A percentile compares a stretch with the other conserved stretches of the same genome.
phyloP scores from a whole-genome alignment of 1,140 invertebrate genomes.

The Probaryconus sp. region DNA sequence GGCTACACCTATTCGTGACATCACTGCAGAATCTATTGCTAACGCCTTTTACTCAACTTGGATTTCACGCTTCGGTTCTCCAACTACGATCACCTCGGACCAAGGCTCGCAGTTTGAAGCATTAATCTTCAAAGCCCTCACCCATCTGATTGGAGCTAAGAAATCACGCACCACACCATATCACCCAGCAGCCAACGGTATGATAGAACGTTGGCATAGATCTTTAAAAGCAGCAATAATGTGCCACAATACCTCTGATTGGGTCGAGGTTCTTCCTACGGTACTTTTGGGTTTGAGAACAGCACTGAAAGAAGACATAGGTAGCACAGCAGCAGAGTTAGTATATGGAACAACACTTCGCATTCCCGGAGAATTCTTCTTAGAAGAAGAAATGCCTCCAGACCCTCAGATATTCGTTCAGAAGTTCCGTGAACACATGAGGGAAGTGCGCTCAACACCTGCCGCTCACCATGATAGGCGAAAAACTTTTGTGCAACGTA shows the following conservation, averaged over 20 bases:
- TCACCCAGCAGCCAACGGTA: conserved; percentile 64
- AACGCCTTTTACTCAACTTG: conserved; percentile 59
- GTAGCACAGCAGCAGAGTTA: conserved; percentile 67
- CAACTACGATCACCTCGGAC: conserved; percentile 64
- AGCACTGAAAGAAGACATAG: conserved; percentile 65
- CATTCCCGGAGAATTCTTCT: conserved; percentile 63
- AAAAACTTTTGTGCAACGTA: no score
- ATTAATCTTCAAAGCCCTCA: conserved; percentile 22
- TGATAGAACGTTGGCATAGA: conserved; percentile 67
- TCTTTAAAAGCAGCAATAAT: conserved; percentile 68
- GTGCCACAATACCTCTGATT: conserved; percentile 61
- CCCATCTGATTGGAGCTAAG: conserved; percentile 12
- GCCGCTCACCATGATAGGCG: neutral
- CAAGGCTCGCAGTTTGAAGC: conserved; percentile 62
- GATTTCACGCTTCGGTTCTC: conserved; percentile 63
- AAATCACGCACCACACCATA: no score
- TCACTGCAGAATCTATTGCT: conserved; percentile 54
- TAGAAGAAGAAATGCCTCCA: conserved; percentile 22
- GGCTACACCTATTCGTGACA: conserved; percentile 48
- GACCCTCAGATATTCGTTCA: conserved; percentile 26
- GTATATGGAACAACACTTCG: conserved; percentile 67
- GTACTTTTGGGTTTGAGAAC: conserved; percentile 56
- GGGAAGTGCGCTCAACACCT: neutral
- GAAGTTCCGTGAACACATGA: conserved; percentile 29
- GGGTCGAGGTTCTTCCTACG: conserved; percentile 60